Evolutionary conservation across 1,140 invertebrate species (phyloP), one percentile per base, ranked within the genome.

Genomic region (Chymomyza costata): DNA sequence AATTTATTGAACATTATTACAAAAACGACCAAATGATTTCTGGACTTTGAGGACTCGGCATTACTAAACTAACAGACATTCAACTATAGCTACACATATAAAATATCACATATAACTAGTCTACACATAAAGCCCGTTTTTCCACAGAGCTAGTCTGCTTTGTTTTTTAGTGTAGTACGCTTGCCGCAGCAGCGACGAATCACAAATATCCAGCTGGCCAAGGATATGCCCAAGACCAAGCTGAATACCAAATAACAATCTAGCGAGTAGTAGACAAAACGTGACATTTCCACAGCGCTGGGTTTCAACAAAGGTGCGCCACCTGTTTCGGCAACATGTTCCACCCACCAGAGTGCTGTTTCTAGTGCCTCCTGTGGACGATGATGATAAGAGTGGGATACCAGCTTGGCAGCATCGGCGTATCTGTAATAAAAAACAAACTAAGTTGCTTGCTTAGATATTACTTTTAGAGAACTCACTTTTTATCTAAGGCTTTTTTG

Each of bases 311-410:
- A 74, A 1, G 80, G 73, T n/a, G 83, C 85, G 1, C 87, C 87
- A 5, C 83, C 63, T 7, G 87, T 87, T 14, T 86, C 51, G 1
- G 84, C 76, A 6, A 88, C 76, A 62, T 88, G 86, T 65, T 89
- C 88, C 3, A 87, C 78, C 83, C 88, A 88, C 76, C 84, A 87
- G n/a, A 87, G 48, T 2, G 86, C 87, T 3, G 62, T 61, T 18
- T 73, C 52, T 1, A 83, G 17, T 0, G 84, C 76, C 43, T 61
- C 64, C 14, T 76, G 59, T 0, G 80, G 82, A 8, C 84, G 61
- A 48, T 81, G 65, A 10, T 69, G 71, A 38, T 52, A 86, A 3
- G 82, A 82, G 41, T 76, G 64, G 3, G 84, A 80, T 8, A 86
- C 73, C 2, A 28, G 18, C 53, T 83, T 84, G 19, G 84, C 84